Percentiles rank a stretch among this genome's conserved stretches.
Evolutionary conservation across 2,797 vertebrate species (phyloP).

Genomic region (Pseudopleuronectes americanus): DNA sequence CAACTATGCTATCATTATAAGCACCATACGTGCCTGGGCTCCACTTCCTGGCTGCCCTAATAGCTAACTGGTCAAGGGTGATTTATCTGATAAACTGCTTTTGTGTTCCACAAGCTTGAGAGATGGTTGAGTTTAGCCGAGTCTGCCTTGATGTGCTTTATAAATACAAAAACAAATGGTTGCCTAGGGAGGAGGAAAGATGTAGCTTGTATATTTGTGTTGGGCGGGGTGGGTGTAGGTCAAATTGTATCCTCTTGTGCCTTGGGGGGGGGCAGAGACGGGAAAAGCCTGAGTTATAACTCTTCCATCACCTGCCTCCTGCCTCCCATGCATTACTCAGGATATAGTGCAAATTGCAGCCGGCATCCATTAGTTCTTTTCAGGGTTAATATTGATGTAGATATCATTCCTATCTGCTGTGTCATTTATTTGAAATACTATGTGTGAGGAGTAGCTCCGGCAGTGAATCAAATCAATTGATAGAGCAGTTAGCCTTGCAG

Average conservation of each 20-base stretch:
- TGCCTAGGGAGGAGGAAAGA: slow-evolving; percentile 77
- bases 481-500: slow-evolving; percentile 97
- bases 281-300: slow-evolving; percentile 78
- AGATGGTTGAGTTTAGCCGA: slow-evolving; percentile 77
- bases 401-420: slow-evolving; percentile 98
- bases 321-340: slow-evolving; percentile 88
- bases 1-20: slow-evolving; percentile 79
- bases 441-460: slow-evolving; percentile 92
- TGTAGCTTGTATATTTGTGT: slow-evolving; percentile 78
- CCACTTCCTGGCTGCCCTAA: slow-evolving; percentile 79
- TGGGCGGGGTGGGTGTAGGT: slow-evolving; percentile 75
- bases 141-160: slow-evolving; percentile 79
- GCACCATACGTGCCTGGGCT: slow-evolving; percentile 78
- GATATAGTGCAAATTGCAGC: slow-evolving; percentile 93
- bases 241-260: slow-evolving; percentile 77
- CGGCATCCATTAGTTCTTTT: slow-evolving; percentile 96
- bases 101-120: slow-evolving; percentile 79
- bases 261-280: slow-evolving; percentile 50
- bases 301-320: slow-evolving; percentile 81
- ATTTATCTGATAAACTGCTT: slow-evolving; percentile 85
- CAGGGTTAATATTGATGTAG: slow-evolving; percentile 99
- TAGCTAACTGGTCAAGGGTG: slow-evolving; percentile 84
- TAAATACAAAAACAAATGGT: slow-evolving; percentile 84
- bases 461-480: slow-evolving; percentile 99
- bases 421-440: slow-evolving; percentile 99